Base-by-base conservation (phyloP, 2,113 vertebrate genomes). In the Pogonocichla stellata region DNA sequence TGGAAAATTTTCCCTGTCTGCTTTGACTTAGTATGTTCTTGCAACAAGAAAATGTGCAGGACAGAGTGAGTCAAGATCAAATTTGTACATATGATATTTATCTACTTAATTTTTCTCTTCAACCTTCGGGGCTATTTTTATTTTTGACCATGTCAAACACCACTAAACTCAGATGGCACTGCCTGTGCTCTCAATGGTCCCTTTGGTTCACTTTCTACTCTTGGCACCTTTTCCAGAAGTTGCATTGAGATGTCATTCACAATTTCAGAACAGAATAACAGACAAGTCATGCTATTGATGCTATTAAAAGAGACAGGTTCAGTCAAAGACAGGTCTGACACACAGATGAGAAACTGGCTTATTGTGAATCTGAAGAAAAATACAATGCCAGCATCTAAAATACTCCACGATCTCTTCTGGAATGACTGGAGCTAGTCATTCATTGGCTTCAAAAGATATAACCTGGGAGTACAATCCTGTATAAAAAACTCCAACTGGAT, bases 101-200 rank as follows among this genome's bases (percentile, higher is more conserved):
- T 51, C 40, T 56, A 2, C 4, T 50, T 28, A 24, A 19, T 75
- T 71, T 71, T 58, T 42, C 18, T 66, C 10, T 72, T 72, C 18
- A 42, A 10, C 15, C 12, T 78, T 65, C 26, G 70, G 19, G 25
- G 22, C 2, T 16, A 24, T 23, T 66, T 19, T 29, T 57, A 40
- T n/a, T 80, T 42, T 26, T 22, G 34, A 28, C 6, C 14, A 5
- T 36, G 31, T 4, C 24, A 64, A 60, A 31, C 10, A 11, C 17
- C 36, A 61, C 10, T 8, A 48, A 47, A 31, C 2, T 78, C 25
- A 62, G 22, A 36, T 33, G n/a, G 12, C 16, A 4, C 29, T 64
- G 12, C 5, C 7, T 5, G 0, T 48, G 19, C 5, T 48, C 9
- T 72, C 25, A 3, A 16, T 26, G 11, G 2, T 18, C 24, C 47